Evolutionary conservation across 2,797 vertebrate genomes (phyloP), one percentile per base, ranked within the genome.

Genomic region (Malacoraja senta): DNA sequence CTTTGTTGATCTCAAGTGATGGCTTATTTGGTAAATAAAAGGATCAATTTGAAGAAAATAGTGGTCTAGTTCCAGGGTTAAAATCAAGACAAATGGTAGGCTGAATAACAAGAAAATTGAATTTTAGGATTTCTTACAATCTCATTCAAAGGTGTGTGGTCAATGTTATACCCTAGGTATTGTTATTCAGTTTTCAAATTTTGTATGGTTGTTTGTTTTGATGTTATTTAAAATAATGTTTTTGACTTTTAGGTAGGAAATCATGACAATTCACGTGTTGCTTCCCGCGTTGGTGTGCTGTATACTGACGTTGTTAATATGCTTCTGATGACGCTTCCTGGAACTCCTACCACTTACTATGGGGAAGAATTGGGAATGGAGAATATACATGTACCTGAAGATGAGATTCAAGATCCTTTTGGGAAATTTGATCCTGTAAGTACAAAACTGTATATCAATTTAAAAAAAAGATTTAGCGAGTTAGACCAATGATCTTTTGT

Each of bases 301-400:
- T 99, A 98, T 0, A 44, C 95, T 63, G 96, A 96, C 7, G 95
- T 96, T 84, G 96, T 99, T 95, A 99, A 99, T 94, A 98, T 99
- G 98, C 96, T 99, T 80, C 95, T 99, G 94, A 96, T 99, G 95
- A 99, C 98, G 0, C 97, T 99, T 26, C 99, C 98, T 8, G 99
- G 99, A 93, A 99, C 99, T 7, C 96, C 98, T 17, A 96, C 97
- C 93, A 99, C 98, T 77, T 99, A 99, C 94, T 99, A 99, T 0
- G 99, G 99, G 4, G 99, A 99, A 95, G 99, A 99, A 96, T 98
- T 99, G 58, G 99, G 99, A 95, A 99, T 99, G 99, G 95, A 97
- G 95, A 97, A 97, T 94, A 96, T 97, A 86, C 68, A 78, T 8
- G 93, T 2, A 2, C 93, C 94, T 91, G 94, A 95, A 81, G 95